Conservation (phyloP, 1,140 invertebrate species). For the Thrips palmi region DNA sequence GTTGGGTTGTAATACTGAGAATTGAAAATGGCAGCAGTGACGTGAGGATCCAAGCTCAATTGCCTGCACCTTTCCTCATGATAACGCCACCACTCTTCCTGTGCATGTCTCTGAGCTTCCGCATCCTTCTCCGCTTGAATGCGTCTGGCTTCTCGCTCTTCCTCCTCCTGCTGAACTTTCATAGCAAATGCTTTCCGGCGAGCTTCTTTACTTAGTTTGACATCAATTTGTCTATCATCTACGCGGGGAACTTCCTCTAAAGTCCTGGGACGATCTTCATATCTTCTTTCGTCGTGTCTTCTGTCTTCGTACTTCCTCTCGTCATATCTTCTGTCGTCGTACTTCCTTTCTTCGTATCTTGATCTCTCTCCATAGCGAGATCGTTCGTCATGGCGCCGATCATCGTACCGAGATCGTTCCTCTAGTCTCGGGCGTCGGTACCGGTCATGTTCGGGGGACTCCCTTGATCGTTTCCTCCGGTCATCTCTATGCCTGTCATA, state of each 20-base stretch:
- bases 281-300: neutral
- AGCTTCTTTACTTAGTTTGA: neutral
- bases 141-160: constrained; percentile 16
- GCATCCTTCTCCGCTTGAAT: constrained; percentile 4
- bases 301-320: neutral
- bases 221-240: constrained; percentile 1
- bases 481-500: neutral
- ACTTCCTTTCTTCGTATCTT: constrained; percentile 2
- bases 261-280: neutral
- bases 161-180: constrained; percentile 49
- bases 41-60: constrained; percentile 2
- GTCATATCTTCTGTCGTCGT: too few relatives aligned
- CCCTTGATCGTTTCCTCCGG: too few relatives aligned
- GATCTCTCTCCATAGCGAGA: neutral
- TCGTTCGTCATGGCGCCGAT: neutral
- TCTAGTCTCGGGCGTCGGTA: neutral
- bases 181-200: constrained; percentile 54
- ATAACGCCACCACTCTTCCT: neutral
- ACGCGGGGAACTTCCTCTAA: neutral
- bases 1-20: too few relatives aligned
- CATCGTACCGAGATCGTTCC: neutral
- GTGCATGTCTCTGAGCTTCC: neutral
- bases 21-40: too few relatives aligned
- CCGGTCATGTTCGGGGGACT: too few relatives aligned
- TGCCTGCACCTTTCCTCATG: constrained; percentile 2